phyloP scores from a whole-genome alignment of 2,888 invertebrate genomes.

The Drosophila sordidula region DNA sequence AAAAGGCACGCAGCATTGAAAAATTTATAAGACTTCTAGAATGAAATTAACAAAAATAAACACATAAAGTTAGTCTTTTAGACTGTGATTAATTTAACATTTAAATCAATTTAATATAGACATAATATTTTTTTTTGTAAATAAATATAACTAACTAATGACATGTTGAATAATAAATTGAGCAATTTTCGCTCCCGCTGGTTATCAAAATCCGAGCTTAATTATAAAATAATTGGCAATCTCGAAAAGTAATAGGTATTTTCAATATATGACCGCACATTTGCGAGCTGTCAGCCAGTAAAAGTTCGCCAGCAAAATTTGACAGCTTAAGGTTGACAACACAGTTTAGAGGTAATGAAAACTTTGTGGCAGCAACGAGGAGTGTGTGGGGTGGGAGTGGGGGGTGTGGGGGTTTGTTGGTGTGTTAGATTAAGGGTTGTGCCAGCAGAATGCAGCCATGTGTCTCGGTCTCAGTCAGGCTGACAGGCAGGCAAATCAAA shows the following conservation, averaged over 20 bases:
- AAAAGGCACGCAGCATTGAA: no score
- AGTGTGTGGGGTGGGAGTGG: background rate
- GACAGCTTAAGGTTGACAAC: slow-evolving; percentile 46
- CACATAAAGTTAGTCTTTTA: background rate
- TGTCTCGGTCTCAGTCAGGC: slow-evolving; percentile 48
- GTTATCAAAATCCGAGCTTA: slow-evolving; percentile 9
- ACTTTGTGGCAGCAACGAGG: slow-evolving; percentile 1
- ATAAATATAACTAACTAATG: background rate
- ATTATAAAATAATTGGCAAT: slow-evolving; percentile 24
- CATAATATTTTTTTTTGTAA: background rate
- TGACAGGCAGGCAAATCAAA: slow-evolving; percentile 59
- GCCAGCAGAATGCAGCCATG: slow-evolving; percentile 61
- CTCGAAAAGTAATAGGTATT: slow-evolving; percentile 18
- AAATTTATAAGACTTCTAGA: background rate
- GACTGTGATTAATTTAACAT: no score
- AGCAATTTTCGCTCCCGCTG: background rate
- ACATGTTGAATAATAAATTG: background rate
- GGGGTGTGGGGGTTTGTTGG: background rate
- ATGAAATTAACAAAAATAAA: background rate
- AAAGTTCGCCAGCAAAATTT: slow-evolving; percentile 41
- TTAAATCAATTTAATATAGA: background rate
- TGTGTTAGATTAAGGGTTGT: slow-evolving; percentile 17
- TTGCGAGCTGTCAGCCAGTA: slow-evolving; percentile 16
- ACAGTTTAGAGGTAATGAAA: slow-evolving; percentile 19
- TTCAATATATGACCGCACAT: slow-evolving; percentile 23